phyloP scores from a whole-genome alignment of 2,113 vertebrate genomes.

The Otolemur garnettii region DNA sequence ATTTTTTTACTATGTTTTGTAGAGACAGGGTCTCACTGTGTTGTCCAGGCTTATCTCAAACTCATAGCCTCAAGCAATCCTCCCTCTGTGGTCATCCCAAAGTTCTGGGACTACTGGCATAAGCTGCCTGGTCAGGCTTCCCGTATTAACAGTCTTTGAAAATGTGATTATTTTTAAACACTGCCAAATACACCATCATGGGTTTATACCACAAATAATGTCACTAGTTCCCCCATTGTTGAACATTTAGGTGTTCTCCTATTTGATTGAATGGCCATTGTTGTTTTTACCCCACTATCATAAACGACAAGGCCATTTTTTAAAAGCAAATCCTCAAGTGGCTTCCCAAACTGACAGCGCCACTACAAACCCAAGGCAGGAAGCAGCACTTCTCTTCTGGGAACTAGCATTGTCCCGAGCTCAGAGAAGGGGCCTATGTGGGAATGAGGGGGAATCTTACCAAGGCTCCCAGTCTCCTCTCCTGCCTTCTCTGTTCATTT shows the following conservation, averaged over 20 bases:
- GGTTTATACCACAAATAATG: neutral
- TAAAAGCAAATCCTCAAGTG: constrained; percentile 56
- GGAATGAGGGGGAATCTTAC: neutral
- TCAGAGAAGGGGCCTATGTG: neutral
- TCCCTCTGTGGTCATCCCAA: no score
- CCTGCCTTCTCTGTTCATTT: constrained; percentile 21
- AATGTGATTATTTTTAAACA: constrained; percentile 45
- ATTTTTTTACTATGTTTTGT: no score
- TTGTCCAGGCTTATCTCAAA: no score
- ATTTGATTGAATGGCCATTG: neutral
- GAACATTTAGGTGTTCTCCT: neutral
- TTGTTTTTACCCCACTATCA: neutral
- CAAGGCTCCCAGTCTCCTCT: neutral
- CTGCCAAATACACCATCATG: neutral
- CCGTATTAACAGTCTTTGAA: constrained; percentile 52
- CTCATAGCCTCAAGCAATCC: no score
- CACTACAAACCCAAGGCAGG: constrained; percentile 68
- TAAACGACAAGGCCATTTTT: constrained; percentile 5
- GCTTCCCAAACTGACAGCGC: constrained; percentile 65
- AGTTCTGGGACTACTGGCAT: no score
- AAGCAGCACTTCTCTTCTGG: constrained; percentile 23
- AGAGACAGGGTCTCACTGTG: no score
- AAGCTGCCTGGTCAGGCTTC: neutral
- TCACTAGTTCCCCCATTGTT: neutral
- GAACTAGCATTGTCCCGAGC: neutral